A percentile compares a stretch with the other conserved stretches of the same genome.
These are phyloP conservation scores for Melieria crassipennis DNA, from an alignment of 2,888 invertebrate species.

Conservation along the genomic window DNA sequence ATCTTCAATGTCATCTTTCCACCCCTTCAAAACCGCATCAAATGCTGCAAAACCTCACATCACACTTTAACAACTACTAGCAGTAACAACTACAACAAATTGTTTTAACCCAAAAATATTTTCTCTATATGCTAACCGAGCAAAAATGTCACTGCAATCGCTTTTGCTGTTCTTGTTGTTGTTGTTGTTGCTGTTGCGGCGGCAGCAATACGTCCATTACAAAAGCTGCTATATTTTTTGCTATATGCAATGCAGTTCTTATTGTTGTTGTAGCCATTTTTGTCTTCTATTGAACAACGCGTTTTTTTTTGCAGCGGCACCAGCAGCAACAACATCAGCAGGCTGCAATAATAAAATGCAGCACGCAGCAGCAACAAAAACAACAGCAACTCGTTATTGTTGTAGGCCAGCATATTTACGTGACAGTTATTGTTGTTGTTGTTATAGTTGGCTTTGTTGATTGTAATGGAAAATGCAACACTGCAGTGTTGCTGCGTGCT, in stretches of 20 bases:
- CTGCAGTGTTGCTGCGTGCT: not conserved
- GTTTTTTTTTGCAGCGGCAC: not conserved
- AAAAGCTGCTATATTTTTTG: too few relatives aligned
- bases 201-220: too few relatives aligned
- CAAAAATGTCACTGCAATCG: not conserved
- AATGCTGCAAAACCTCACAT: not conserved
- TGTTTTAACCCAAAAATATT: conserved; percentile 6
- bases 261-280: not conserved
- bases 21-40: too few relatives aligned
- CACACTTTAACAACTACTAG: not conserved
- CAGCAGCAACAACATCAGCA: not conserved
- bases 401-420: too few relatives aligned
- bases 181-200: not conserved
- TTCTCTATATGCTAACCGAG: not conserved
- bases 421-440: conserved; percentile 8
- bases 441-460: conserved; percentile 3
- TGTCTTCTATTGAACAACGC: too few relatives aligned
- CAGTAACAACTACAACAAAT: not conserved
- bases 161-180: not conserved
- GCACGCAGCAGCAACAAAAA: not conserved
- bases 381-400: not conserved
- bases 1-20: too few relatives aligned
- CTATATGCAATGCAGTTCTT: not conserved
- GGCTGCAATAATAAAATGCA: not conserved
- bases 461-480: too few relatives aligned